Conservation (phyloP, 1,140 invertebrate genomes). For the Pollicipes pollicipes region DNA sequence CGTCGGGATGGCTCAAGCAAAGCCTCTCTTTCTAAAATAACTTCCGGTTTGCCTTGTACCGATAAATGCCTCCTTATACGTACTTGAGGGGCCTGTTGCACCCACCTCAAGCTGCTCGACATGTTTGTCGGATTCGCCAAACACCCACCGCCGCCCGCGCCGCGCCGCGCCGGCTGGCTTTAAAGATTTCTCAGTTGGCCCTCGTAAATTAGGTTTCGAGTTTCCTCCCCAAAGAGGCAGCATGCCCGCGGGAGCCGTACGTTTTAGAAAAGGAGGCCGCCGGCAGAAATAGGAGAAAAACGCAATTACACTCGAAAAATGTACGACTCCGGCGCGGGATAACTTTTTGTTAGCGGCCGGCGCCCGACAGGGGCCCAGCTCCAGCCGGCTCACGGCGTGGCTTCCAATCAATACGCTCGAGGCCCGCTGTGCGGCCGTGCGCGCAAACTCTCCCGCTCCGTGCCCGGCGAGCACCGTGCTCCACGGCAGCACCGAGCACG, state of each 20-base stretch:
- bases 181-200: not conserved
- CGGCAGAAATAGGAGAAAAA: constrained; percentile 1
- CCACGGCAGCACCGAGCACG: too few species aligned
- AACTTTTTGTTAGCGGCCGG: not conserved
- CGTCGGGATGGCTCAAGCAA: too few species aligned
- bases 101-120: too few species aligned
- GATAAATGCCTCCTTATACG: too few species aligned
- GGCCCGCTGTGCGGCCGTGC: not conserved
- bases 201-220: not conserved
- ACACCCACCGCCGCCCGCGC: too few species aligned
- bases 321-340: not conserved
- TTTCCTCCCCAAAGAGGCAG: not conserved
- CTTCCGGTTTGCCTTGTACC: too few species aligned
- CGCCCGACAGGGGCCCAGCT: too few species aligned
- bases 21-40: too few species aligned
- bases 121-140: not conserved
- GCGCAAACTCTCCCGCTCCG: too few species aligned
- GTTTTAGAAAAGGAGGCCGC: not conserved
- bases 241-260: not conserved
- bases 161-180: not conserved
- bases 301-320: constrained; percentile 2
- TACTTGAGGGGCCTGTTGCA: too few species aligned
- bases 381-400: not conserved
- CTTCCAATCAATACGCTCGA: not conserved
- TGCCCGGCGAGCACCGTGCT: too few species aligned